Percentiles rank a stretch among this genome's conserved stretches.
These are phyloP conservation scores for Lophura nycthemera DNA, from an alignment of 2,113 vertebrate genomes.

Conservation along the genomic window DNA sequence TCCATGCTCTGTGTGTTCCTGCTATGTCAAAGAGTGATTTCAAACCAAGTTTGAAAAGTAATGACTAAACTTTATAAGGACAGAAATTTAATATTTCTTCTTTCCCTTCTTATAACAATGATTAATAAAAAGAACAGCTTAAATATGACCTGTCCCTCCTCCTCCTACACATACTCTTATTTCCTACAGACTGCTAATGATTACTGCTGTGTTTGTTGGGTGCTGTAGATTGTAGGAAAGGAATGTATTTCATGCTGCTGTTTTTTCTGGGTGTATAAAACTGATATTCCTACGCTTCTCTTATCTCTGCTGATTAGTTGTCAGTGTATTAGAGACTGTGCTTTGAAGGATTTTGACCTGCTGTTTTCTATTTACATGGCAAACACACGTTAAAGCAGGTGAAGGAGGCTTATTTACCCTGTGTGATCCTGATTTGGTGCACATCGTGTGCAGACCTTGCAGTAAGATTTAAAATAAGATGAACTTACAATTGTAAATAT, in stretches of 20 bases:
- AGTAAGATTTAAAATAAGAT: not conserved
- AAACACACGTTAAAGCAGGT: rapidly evolving
- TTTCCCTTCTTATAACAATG: slow-evolving; percentile 19
- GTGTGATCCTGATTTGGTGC: not conserved
- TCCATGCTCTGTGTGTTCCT: not conserved
- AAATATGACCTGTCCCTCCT: slow-evolving; percentile 13
- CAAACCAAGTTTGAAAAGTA: slow-evolving; percentile 12
- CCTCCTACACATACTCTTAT: not conserved
- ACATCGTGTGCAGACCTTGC: not conserved
- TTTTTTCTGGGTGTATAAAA: slow-evolving; percentile 4
- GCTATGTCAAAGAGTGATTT: not conserved
- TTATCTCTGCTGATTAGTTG: slow-evolving; percentile 1
- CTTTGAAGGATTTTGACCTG: not conserved
- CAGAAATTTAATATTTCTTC: not conserved
- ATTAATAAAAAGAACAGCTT: slow-evolving; percentile 46
- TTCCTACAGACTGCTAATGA: not conserved
- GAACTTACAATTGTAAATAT: not conserved
- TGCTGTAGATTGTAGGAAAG: not conserved
- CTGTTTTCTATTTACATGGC: not conserved
- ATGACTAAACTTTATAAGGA: not conserved
- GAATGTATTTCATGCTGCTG: slow-evolving; percentile 10
- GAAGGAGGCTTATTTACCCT: not conserved
- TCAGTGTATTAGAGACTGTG: not conserved
- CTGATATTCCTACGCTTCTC: not conserved
- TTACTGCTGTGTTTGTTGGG: not conserved